phyloP scores from a whole-genome alignment of 2,797 vertebrate genomes.

The Eleutherodactylus coqui region DNA sequence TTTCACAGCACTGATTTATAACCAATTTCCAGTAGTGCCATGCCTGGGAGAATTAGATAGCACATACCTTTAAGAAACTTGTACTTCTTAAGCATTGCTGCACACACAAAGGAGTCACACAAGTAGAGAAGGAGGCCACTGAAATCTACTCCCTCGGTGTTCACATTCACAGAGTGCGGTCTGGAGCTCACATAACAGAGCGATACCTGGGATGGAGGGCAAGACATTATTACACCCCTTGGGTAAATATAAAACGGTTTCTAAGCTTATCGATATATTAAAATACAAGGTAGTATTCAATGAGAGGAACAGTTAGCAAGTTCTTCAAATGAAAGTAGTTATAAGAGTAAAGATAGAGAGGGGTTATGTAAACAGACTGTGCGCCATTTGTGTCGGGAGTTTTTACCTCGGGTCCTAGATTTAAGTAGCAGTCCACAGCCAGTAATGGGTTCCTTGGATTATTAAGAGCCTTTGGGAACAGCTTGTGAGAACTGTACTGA shows the following conservation, averaged over 20 bases:
- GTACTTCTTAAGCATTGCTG: slow-evolving; percentile 93
- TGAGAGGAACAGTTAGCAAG: not conserved
- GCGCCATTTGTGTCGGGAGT: not conserved
- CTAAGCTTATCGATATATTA: not conserved
- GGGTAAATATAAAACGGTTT: not conserved
- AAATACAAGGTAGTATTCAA: not conserved
- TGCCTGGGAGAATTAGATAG: not conserved
- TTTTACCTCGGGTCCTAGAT: slow-evolving; percentile 90
- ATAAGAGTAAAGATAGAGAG: not conserved
- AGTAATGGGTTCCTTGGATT: slow-evolving; percentile 90
- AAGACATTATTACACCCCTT: not conserved
- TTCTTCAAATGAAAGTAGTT: not conserved
- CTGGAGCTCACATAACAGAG: slow-evolving; percentile 26
- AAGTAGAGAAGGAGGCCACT: slow-evolving; percentile 96
- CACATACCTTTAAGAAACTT: slow-evolving; percentile 93
- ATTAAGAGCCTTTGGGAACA: slow-evolving; percentile 90
- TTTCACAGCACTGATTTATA: not conserved
- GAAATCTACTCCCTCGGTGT: slow-evolving; percentile 88
- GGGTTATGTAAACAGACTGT: not conserved
- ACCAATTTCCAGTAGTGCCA: not conserved
- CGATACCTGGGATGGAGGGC: not conserved
- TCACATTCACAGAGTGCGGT: slow-evolving; percentile 90
- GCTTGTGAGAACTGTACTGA: slow-evolving; percentile 88
- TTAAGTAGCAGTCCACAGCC: slow-evolving; percentile 96
- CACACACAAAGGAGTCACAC: slow-evolving; percentile 95